A percentile compares a stretch with the other conserved stretches of the same genome.
Evolutionary conservation across 2,113 vertebrate species (phyloP).

Genomic region (Psettodes erumei): DNA sequence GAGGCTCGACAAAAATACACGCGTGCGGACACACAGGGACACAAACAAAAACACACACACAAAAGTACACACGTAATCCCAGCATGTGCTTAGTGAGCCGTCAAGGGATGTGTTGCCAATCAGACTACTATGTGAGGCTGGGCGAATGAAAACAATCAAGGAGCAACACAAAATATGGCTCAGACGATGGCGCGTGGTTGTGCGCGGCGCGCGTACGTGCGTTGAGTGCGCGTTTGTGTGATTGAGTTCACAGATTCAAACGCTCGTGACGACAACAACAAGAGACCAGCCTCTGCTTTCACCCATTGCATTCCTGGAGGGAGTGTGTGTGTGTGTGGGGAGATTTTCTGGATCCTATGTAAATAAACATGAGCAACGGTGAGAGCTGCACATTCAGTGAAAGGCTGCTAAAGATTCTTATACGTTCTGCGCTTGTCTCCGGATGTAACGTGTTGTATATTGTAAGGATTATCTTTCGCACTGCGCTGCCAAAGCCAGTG

Average conservation of each 20-base stretch:
- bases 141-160: conserved; percentile 77
- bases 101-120: conserved; percentile 75
- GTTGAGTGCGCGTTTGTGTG: conserved; percentile 23
- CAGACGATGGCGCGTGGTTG: conserved; percentile 41
- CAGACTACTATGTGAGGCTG: conserved; percentile 72
- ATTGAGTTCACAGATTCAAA: conserved; percentile 46
- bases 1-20: conserved; percentile 57
- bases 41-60: conserved; percentile 56
- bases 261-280: conserved; percentile 28
- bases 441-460: background rate
- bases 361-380: conserved; percentile 39
- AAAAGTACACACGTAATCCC: conserved; percentile 75
- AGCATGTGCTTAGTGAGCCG: conserved; percentile 73
- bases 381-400: conserved; percentile 6
- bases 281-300: conserved; percentile 24
- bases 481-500: too few relatives aligned
- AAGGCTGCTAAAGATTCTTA: conserved; percentile 28
- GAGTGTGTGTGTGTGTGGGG: conserved; percentile 1
- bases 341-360: conserved; percentile 47
- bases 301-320: conserved; percentile 45
- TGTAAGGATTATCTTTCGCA: conserved; percentile 4
- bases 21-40: conserved; percentile 43
- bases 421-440: background rate
- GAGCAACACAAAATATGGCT: conserved; percentile 65
- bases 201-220: conserved; percentile 21